These are phyloP conservation scores for Spatula clypeata DNA, from an alignment of 2,797 vertebrate species.

Conservation along the genomic window DNA sequence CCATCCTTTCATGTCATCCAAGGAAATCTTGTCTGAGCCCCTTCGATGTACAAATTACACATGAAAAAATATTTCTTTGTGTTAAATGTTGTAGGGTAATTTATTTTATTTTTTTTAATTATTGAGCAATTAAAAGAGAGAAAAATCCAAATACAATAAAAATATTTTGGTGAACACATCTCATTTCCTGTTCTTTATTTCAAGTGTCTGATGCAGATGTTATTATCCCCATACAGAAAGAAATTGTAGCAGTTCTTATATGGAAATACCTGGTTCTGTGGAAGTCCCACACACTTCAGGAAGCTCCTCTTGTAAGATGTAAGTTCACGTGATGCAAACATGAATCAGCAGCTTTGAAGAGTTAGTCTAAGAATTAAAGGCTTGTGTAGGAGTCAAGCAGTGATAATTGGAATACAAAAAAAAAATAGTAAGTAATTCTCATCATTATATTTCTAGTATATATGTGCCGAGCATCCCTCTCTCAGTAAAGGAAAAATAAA, in stretches of 20 bases:
- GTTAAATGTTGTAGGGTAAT: constrained; percentile 33
- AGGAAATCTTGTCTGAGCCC: not conserved
- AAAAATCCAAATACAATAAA: constrained; percentile 57
- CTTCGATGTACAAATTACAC: not conserved
- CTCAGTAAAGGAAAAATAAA: not conserved
- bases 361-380: not conserved
- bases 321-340: not conserved
- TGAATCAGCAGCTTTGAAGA: not conserved
- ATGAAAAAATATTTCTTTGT: constrained; percentile 40
- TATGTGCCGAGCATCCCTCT: not conserved
- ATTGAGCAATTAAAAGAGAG: constrained; percentile 4
- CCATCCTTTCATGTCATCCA: constrained; percentile 11
- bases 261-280: constrained; percentile 4
- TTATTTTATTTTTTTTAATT: constrained; percentile 2
- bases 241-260: not conserved
- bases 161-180: constrained; percentile 29
- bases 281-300: not conserved
- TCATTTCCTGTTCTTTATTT: constrained; percentile 57
- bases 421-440: not conserved
- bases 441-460: not conserved
- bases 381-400: not conserved
- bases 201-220: constrained; percentile 42
- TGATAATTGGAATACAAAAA: not conserved
- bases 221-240: not conserved
- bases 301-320: not conserved